Percentiles rank a stretch among this genome's conserved stretches.
These are phyloP conservation scores for Noctilio leporinus DNA, from an alignment of 2,113 vertebrate genomes.

Conservation along the genomic window DNA sequence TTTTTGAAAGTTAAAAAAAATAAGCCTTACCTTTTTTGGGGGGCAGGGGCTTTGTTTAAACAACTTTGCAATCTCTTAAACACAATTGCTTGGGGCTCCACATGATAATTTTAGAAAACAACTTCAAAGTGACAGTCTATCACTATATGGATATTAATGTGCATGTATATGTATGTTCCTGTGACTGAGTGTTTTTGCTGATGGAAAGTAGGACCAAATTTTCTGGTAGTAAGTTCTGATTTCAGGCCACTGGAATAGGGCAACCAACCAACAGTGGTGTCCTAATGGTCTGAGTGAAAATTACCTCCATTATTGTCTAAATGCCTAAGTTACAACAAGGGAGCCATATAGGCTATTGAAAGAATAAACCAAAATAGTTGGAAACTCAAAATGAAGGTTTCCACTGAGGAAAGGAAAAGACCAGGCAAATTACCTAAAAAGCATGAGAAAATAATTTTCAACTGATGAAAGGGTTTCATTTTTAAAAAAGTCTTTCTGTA, in stretches of 20 bases:
- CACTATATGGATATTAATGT: neutral
- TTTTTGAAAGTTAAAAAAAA: slow-evolving; percentile 18
- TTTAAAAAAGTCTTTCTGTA: neutral
- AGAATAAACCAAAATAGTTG: neutral
- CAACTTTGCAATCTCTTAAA: neutral
- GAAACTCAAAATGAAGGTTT: neutral
- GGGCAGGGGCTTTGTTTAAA: neutral
- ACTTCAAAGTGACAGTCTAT: neutral
- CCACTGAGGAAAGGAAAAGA: neutral
- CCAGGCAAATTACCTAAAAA: neutral
- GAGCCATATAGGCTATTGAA: neutral
- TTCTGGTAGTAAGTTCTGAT: neutral
- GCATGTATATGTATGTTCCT: neutral
- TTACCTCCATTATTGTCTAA: neutral
- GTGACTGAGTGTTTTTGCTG: neutral
- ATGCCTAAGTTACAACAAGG: neutral
- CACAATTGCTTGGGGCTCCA: neutral
- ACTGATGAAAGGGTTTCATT: neutral
- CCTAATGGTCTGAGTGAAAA: neutral
- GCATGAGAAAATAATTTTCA: neutral
- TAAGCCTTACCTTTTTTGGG: neutral
- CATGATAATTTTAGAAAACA: neutral
- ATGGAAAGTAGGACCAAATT: neutral
- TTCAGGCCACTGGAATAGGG: neutral
- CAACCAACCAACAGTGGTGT: neutral